Conservation (phyloP, 2,797 vertebrate species). For the Molothrus ater region DNA sequence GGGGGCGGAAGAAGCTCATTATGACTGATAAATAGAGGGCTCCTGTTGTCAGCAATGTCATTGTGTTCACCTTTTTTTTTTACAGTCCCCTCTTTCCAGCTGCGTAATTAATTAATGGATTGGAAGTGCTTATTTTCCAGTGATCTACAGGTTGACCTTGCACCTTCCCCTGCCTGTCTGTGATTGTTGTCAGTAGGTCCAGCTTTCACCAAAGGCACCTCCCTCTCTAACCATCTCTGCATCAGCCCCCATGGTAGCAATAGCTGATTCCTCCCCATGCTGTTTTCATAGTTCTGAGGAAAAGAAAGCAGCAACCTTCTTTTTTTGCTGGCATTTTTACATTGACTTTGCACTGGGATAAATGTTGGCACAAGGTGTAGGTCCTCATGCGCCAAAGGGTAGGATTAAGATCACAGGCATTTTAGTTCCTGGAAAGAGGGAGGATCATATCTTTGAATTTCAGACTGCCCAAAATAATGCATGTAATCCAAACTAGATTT, state of each 20-base stretch:
- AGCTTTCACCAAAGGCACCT: background rate
- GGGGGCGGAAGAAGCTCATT: constrained; percentile 52
- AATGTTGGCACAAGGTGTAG: background rate
- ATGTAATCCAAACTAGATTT: background rate
- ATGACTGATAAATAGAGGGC: constrained; percentile 72
- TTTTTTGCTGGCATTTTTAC: background rate
- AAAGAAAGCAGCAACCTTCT: background rate
- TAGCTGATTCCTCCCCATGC: background rate
- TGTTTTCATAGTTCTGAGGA: background rate
- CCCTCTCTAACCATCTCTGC: background rate
- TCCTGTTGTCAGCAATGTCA: constrained; percentile 67
- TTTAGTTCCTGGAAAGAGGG: background rate
- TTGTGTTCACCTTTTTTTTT: constrained; percentile 63
- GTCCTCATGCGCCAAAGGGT: background rate
- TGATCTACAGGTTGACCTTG: constrained; percentile 70
- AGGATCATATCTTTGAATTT: background rate
- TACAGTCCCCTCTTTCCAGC: constrained; percentile 68
- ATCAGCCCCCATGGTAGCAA: background rate
- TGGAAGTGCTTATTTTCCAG: constrained; percentile 59
- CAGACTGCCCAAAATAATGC: background rate
- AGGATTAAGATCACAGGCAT: background rate
- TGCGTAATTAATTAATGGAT: constrained; percentile 73
- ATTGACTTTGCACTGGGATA: background rate
- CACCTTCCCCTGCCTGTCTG: constrained; percentile 26
- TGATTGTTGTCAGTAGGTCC: background rate